Percentiles rank a stretch among this genome's conserved stretches.
These are phyloP conservation scores for Phaonia tiefii DNA, from an alignment of 2,888 invertebrate genomes.

Conservation along the genomic window DNA sequence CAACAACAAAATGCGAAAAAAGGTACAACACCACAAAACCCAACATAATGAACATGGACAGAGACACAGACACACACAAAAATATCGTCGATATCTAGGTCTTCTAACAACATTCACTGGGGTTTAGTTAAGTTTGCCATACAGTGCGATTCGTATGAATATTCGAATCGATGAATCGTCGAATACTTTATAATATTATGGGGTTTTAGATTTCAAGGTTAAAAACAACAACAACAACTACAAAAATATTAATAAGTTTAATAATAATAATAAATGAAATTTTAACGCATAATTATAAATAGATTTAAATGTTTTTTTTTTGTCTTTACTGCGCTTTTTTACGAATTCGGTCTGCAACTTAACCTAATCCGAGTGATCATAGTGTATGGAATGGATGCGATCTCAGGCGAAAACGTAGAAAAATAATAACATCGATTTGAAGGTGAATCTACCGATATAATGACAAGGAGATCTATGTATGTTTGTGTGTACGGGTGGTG, in stretches of 20 bases:
- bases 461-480: neutral
- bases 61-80: neutral
- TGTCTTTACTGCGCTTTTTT: neutral
- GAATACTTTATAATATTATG: slow-evolving; percentile 53
- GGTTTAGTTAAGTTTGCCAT: too few relatives aligned
- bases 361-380: neutral
- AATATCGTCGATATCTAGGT: slow-evolving; percentile 38
- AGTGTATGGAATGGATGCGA: neutral
- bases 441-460: slow-evolving; percentile 15
- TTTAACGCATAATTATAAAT: slow-evolving; percentile 45
- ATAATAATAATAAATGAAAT: slow-evolving; percentile 35
- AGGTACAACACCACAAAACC: slow-evolving; percentile 18
- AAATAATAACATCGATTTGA: neutral
- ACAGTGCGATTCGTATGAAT: neutral
- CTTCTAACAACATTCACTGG: slow-evolving; percentile 30
- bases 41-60: neutral
- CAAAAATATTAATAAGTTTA: neutral
- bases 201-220: slow-evolving; percentile 63
- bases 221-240: slow-evolving; percentile 34
- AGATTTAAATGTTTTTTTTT: slow-evolving; percentile 13
- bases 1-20: slow-evolving; percentile 7
- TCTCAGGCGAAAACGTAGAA: neutral
- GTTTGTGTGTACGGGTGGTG: too few relatives aligned
- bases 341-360: neutral
- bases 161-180: neutral